Evolutionary conservation across 2,888 invertebrate species (phyloP).

Genomic region (Lymantria monacha): DNA sequence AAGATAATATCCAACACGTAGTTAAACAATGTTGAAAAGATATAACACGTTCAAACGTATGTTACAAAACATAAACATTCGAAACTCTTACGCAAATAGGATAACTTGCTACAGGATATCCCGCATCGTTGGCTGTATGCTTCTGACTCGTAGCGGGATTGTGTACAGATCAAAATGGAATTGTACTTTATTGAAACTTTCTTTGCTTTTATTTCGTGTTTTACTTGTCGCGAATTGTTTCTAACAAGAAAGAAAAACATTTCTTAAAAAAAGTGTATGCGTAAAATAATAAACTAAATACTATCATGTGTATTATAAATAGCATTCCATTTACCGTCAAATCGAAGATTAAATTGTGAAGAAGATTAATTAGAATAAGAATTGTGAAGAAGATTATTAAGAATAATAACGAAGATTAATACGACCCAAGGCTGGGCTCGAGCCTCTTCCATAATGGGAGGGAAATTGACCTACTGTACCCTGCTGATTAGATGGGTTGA

Average conservation of each 20-base stretch:
- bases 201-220: slow-evolving; percentile 27
- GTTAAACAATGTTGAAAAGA: no score
- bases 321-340: not conserved
- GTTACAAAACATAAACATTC: slow-evolving; percentile 9
- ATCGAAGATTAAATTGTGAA: not conserved
- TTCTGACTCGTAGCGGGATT: slow-evolving; percentile 12
- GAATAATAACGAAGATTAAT: no score
- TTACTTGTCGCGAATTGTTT: slow-evolving; percentile 12
- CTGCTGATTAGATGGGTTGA: no score
- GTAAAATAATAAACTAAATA: no score
- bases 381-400: no score
- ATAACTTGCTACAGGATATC: slow-evolving; percentile 16
- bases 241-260: not conserved
- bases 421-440: no score
- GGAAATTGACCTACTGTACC: no score
- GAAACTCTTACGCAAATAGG: slow-evolving; percentile 13
- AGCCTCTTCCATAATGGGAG: no score
- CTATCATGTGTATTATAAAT: not conserved
- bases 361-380: slow-evolving; percentile 8
- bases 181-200: slow-evolving; percentile 34
- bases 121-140: slow-evolving; percentile 13
- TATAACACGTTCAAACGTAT: no score
- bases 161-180: slow-evolving; percentile 20
- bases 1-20: no score
- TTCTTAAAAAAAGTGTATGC: no score